Conservation (phyloP, 2,113 vertebrate genomes). For the Festucalex cinctus region DNA sequence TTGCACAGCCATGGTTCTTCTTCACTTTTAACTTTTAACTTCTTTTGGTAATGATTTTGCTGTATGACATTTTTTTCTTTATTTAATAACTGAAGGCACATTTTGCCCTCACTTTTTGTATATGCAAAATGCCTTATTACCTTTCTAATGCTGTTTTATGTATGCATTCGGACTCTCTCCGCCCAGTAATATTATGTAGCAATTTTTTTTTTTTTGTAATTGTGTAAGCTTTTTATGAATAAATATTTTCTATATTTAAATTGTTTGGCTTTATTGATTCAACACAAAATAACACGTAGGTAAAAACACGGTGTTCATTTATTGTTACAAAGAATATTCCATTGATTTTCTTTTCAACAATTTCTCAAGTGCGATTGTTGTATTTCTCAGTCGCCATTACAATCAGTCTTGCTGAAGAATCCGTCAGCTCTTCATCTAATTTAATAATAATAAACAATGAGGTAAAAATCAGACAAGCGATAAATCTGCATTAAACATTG, state of each 20-base stretch:
- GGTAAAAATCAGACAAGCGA: neutral
- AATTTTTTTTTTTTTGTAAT: constrained; percentile 62
- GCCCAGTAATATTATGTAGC: constrained; percentile 79
- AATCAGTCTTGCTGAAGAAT: neutral
- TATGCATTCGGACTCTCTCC: constrained; percentile 64
- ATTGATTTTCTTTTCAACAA: constrained; percentile 4
- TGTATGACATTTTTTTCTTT: constrained; percentile 45
- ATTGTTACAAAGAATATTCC: constrained; percentile 36
- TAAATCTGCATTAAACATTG: neutral
- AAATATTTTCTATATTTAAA: constrained; percentile 79
- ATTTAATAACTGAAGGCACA: constrained; percentile 60
- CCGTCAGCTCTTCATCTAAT: constrained; percentile 4
- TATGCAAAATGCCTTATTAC: constrained; percentile 74
- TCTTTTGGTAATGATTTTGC: constrained; percentile 15
- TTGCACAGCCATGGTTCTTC: constrained; percentile 10
- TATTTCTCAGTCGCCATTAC: neutral
- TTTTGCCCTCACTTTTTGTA: constrained; percentile 57
- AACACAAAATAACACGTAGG: neutral
- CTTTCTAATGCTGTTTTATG: constrained; percentile 41
- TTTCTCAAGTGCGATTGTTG: constrained; percentile 4
- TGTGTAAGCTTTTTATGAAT: constrained; percentile 73
- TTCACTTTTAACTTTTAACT: constrained; percentile 6
- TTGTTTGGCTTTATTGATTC: constrained; percentile 1
- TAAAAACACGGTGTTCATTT: constrained; percentile 45
- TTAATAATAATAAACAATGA: neutral